These are phyloP conservation scores for Valencia hispanica DNA, from an alignment of 2,797 vertebrate species.

Conservation along the genomic window DNA sequence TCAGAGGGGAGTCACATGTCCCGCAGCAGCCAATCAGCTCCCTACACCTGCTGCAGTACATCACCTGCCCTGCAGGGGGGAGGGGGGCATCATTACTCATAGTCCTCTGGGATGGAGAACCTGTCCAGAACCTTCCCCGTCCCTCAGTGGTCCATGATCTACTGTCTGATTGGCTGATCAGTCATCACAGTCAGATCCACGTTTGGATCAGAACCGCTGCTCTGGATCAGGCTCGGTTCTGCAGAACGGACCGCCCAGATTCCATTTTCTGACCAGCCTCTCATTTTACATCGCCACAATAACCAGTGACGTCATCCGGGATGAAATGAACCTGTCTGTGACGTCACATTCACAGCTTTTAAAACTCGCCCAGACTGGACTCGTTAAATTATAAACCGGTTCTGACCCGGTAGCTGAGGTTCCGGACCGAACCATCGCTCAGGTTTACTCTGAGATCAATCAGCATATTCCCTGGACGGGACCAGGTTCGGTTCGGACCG, in stretches of 20 bases:
- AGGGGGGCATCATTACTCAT: background rate
- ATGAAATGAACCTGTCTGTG: background rate
- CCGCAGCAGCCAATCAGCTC: background rate
- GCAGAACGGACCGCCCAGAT: background rate
- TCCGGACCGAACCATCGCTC: background rate
- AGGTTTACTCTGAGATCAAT: background rate
- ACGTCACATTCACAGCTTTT: background rate
- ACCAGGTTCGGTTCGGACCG: background rate
- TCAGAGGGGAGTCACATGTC: background rate
- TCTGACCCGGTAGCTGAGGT: background rate
- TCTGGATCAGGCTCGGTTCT: background rate
- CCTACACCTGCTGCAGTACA: background rate
- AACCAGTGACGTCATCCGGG: background rate
- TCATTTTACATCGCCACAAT: background rate
- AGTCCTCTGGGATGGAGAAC: no score
- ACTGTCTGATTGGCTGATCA: no score
- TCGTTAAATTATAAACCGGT: no score
- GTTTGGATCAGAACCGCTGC: no score
- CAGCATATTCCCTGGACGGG: background rate
- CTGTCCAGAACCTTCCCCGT: background rate
- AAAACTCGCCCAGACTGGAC: background rate
- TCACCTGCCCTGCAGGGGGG: background rate
- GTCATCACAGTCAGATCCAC: no score
- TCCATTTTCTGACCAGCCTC: background rate
- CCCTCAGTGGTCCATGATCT: no score